Evolutionary conservation across 2,888 invertebrate genomes (phyloP), one percentile per base, ranked within the genome.

Genomic region (Spisula subtruncata): DNA sequence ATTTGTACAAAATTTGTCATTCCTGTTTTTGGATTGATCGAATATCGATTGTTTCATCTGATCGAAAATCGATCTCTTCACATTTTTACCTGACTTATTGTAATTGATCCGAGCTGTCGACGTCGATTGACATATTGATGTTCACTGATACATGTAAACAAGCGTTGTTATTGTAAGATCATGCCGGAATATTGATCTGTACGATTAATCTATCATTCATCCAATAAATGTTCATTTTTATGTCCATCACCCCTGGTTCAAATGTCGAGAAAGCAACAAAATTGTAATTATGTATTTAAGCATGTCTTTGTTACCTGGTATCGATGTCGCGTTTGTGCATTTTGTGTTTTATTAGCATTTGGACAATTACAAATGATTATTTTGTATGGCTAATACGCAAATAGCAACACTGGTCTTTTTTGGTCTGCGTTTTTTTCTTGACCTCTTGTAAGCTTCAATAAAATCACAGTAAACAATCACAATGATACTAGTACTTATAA

Each of bases 211-310:
- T 25, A 75, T 75, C 75, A 75, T 35, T 75, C 32, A 32, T 0
- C 16, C 32, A 12, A 75, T 75, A 75, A 75, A 75, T 75, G 35
- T 75, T 75, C 25, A 32, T 35, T 75, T 75, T 75, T 75, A 75
- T 75, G 35, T 20, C 16, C 32, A 32, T 75, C 32, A 75, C 75
- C 35, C 41, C 32, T 32, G 75, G 75, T 75, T 75, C 75, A 35
- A 35, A 75, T 35, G 75, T 75, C 35, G 35, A 75, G 16, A 81
- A 81, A n/a, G 35, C 32, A 46, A 25, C 25, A 81, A 25, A 81
- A 18, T 18, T 41, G 46, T 48, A 81, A 46, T 81, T 81, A 81
- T 81, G 48, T 51, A 81, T 48, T 41, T 46, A 81, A 48, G 81
- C 81, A 35, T 46, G 48, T 46, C 51, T 46, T 81, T 75, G 35